Conservation (phyloP, 2,113 vertebrate species). For the Megaceryle torquata region DNA sequence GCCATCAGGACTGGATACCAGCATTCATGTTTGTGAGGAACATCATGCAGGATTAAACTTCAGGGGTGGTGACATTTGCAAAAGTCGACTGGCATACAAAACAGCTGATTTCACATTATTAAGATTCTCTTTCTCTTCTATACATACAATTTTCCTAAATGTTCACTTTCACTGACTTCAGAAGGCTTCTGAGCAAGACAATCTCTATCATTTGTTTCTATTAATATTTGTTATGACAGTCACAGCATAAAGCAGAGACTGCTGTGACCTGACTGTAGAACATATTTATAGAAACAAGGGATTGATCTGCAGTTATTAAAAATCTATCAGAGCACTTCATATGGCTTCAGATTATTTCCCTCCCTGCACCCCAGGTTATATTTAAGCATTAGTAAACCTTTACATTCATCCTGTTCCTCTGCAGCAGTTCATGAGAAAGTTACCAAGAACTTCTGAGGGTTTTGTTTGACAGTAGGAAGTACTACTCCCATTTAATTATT, state of each 20-base stretch:
- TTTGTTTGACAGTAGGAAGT: not conserved
- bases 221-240: slow-evolving; percentile 75
- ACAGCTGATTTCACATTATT: not conserved
- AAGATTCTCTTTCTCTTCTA: not conserved
- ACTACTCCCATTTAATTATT: not conserved
- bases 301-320: slow-evolving; percentile 58
- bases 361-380: not conserved
- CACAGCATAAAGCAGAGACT: slow-evolving; percentile 69
- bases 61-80: not conserved
- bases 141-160: not conserved
- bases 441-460: not conserved
- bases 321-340: not conserved
- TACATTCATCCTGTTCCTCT: not conserved
- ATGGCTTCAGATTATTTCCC: slow-evolving; percentile 1
- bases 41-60: not conserved
- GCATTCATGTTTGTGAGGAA: not conserved
- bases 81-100: not conserved
- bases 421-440: not conserved
- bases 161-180: not conserved
- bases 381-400: not conserved
- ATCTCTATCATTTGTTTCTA: slow-evolving; percentile 55
- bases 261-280: slow-evolving; percentile 74
- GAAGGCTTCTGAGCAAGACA: not conserved
- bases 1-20: not conserved
- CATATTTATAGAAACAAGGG: slow-evolving; percentile 66